phyloP scores from a whole-genome alignment of 1,140 invertebrate genomes.

The Scaptodrosophila lebanonensis region DNA sequence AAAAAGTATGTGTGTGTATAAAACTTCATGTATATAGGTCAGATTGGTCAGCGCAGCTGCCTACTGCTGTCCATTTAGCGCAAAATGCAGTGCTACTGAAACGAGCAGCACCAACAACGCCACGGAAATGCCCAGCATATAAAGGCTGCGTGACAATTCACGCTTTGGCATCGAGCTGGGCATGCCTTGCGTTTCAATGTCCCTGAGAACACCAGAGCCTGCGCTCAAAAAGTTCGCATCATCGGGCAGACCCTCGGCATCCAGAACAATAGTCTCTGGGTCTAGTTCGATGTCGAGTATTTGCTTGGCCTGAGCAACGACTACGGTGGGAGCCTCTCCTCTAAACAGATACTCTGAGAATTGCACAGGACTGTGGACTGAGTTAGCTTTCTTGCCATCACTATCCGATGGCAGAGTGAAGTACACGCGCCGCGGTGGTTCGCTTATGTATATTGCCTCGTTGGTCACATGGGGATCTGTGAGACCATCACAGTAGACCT shows the following conservation, averaged over 20 bases:
- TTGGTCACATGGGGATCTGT: slow-evolving; percentile 60
- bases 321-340: slow-evolving; percentile 68
- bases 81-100: slow-evolving; percentile 57
- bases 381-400: neutral
- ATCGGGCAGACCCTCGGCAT: slow-evolving; percentile 62
- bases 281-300: slow-evolving; percentile 67
- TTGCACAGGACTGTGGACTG: slow-evolving; percentile 32
- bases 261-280: slow-evolving; percentile 47
- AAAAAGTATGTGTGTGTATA: slow-evolving; percentile 35
- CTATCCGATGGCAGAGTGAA: slow-evolving; percentile 50
- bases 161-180: slow-evolving; percentile 57
- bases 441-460: slow-evolving; percentile 60
- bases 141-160: slow-evolving; percentile 61
- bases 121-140: slow-evolving; percentile 66
- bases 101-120: slow-evolving; percentile 58
- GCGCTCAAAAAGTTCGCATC: slow-evolving; percentile 30
- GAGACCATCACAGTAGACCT: slow-evolving; percentile 73
- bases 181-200: slow-evolving; percentile 17
- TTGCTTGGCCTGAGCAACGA: slow-evolving; percentile 66
- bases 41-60: slow-evolving; percentile 1
- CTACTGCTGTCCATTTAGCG: slow-evolving; percentile 34
- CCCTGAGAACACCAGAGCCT: too few species aligned
- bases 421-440: slow-evolving; percentile 68
- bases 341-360: slow-evolving; percentile 74
- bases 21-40: slow-evolving; percentile 24